These are phyloP conservation scores for Autographa pulchrina DNA, from an alignment of 2,888 invertebrate genomes.

Conservation along the genomic window DNA sequence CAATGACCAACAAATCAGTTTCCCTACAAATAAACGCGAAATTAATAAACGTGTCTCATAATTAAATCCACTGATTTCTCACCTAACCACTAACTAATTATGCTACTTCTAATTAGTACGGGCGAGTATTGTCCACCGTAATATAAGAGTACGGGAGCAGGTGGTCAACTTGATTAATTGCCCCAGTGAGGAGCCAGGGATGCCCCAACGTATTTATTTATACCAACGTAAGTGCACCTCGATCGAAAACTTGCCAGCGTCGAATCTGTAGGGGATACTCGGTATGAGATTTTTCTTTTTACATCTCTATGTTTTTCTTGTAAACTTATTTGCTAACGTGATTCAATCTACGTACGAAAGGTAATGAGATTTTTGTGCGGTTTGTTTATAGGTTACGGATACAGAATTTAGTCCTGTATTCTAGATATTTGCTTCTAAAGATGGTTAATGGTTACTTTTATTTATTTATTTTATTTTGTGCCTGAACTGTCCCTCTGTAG, in stretches of 20 bases:
- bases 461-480: not conserved
- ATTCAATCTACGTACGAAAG: constrained; percentile 57
- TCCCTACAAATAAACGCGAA: too few relatives aligned
- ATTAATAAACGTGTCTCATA: not conserved
- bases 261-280: constrained; percentile 66
- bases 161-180: constrained; percentile 83
- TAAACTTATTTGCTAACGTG: constrained; percentile 54
- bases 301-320: constrained; percentile 57
- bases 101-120: constrained; percentile 60
- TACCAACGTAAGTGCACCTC: constrained; percentile 68
- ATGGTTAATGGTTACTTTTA: not conserved
- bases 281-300: constrained; percentile 61
- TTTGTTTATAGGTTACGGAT: constrained; percentile 46
- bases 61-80: constrained; percentile 3
- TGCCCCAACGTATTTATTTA: constrained; percentile 78
- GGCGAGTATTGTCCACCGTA: constrained; percentile 64
- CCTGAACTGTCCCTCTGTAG: too few relatives aligned
- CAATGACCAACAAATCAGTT: too few relatives aligned
- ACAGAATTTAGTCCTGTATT: constrained; percentile 25
- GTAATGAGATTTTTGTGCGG: constrained; percentile 54
- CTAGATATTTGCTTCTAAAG: constrained; percentile 17
- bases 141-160: constrained; percentile 78
- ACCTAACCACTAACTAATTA: constrained; percentile 24
- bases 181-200: constrained; percentile 70
- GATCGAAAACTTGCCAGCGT: constrained; percentile 68